Conservation (phyloP, 2,113 vertebrate species). For the Caracal caracal region DNA sequence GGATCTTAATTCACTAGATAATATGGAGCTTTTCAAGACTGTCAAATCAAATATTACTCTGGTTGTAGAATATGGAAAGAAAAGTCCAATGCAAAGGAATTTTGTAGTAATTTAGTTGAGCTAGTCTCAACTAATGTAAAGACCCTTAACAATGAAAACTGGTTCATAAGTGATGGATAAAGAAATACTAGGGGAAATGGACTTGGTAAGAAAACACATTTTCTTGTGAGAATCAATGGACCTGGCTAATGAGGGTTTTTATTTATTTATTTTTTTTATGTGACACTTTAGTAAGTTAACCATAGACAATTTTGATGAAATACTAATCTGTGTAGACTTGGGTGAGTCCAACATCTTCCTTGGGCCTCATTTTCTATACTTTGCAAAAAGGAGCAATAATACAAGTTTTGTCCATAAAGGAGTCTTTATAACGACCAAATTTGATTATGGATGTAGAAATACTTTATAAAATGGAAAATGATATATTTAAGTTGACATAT, state of each 20-base stretch:
- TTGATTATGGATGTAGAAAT: not conserved
- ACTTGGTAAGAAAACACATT: not conserved
- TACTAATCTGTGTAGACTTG: not conserved
- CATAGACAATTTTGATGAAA: not conserved
- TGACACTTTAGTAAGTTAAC: not conserved
- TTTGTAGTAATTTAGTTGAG: not conserved
- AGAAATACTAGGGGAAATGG: not conserved
- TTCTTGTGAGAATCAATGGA: not conserved
- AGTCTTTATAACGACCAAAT: not conserved
- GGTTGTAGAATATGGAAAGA: not conserved
- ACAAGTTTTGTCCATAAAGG: not conserved
- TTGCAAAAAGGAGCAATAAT: not conserved
- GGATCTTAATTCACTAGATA: not conserved
- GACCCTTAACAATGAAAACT: not conserved
- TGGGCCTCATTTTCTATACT: not conserved
- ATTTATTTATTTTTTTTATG: not conserved
- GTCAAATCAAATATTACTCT: not conserved
- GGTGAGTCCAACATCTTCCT: not conserved
- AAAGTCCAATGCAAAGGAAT: not conserved
- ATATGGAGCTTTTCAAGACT: not conserved
- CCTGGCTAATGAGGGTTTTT: too few relatives aligned
- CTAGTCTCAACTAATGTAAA: not conserved
- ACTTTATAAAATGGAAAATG: slow-evolving; percentile 2
- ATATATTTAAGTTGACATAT: not conserved
- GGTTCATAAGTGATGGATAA: not conserved